Conservation (phyloP, 2,888 invertebrate species). For the Meteorus colon region DNA sequence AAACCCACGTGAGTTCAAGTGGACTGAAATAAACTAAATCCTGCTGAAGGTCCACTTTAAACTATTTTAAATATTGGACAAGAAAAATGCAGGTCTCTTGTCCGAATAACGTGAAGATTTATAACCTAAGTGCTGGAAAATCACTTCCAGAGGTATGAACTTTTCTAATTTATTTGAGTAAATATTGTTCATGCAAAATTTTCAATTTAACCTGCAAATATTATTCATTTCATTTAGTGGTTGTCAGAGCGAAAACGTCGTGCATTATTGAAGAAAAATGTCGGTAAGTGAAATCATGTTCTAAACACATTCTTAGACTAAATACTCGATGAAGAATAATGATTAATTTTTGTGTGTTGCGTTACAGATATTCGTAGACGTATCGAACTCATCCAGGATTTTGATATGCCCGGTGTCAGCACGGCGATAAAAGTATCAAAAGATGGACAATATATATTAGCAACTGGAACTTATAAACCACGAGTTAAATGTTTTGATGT, state of each 20-base stretch:
- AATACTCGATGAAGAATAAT: neutral
- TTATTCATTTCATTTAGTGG: constrained; percentile 80
- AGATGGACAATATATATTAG: constrained; percentile 94
- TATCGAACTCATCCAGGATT: constrained; percentile 98
- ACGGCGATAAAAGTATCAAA: constrained; percentile 87
- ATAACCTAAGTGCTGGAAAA: constrained; percentile 97
- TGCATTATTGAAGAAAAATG: constrained; percentile 88
- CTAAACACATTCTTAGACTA: neutral
- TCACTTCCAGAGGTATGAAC: constrained; percentile 93
- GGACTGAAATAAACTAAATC: too few relatives aligned
- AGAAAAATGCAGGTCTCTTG: constrained; percentile 90
- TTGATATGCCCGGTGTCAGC: constrained; percentile 98
- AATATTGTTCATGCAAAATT: neutral
- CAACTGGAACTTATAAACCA: constrained; percentile 97
- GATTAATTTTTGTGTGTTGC: constrained; percentile 1
- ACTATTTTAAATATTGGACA: neutral
- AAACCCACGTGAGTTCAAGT: too few relatives aligned
- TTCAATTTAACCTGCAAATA: constrained; percentile 43
- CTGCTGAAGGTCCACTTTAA: too few relatives aligned
- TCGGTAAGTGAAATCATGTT: constrained; percentile 73
- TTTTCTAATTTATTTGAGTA: constrained; percentile 17
- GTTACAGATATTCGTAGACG: constrained; percentile 85
- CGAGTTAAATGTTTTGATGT: constrained; percentile 97
- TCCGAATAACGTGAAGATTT: constrained; percentile 97
- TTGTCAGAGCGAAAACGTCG: constrained; percentile 88